A percentile compares a stretch with the other conserved stretches of the same genome.
These are phyloP conservation scores for Poecilia velifera DNA, from an alignment of 2,797 vertebrate genomes.

Conservation along the genomic window DNA sequence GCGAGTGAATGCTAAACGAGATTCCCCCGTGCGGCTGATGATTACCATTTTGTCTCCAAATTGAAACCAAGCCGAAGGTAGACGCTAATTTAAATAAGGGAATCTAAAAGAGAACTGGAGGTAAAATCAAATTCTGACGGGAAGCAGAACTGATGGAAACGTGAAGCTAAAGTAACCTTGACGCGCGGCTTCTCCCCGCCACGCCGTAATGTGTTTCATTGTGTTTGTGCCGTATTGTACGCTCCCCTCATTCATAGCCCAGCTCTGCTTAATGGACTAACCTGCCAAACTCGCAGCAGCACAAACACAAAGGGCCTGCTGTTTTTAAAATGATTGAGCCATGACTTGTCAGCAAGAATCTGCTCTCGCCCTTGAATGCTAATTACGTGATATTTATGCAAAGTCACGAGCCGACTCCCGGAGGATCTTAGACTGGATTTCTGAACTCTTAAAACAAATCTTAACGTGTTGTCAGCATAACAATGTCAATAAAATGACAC, in stretches of 20 bases:
- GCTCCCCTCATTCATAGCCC: slow-evolving; percentile 50
- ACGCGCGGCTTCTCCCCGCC: slow-evolving; percentile 37
- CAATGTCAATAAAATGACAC: slow-evolving; percentile 70
- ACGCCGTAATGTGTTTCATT: slow-evolving; percentile 35
- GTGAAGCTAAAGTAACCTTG: slow-evolving; percentile 66
- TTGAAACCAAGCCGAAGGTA: slow-evolving; percentile 19
- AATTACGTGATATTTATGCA: slow-evolving; percentile 61
- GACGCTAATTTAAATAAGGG: slow-evolving; percentile 21
- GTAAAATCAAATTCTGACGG: slow-evolving; percentile 24
- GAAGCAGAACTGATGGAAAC: slow-evolving; percentile 39
- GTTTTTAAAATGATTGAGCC: slow-evolving; percentile 72
- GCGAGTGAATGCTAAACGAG: slow-evolving; percentile 3
- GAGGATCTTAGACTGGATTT: slow-evolving; percentile 58
- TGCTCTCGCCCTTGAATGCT: slow-evolving; percentile 69
- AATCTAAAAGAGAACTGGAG: slow-evolving; percentile 19
- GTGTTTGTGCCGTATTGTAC: slow-evolving; percentile 50
- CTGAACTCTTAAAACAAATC: slow-evolving; percentile 69
- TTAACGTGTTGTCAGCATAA: slow-evolving; percentile 70
- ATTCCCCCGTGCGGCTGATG: neutral
- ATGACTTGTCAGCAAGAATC: slow-evolving; percentile 67
- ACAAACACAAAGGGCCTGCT: slow-evolving; percentile 62
- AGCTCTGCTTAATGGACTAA: slow-evolving; percentile 73
- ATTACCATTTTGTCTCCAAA: slow-evolving; percentile 3
- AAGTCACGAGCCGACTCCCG: slow-evolving; percentile 64
- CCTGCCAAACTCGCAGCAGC: slow-evolving; percentile 62